Evolutionary conservation across 2,113 vertebrate genomes (phyloP), one percentile per base, ranked within the genome.

Genomic region (Formicarius rufipectus): DNA sequence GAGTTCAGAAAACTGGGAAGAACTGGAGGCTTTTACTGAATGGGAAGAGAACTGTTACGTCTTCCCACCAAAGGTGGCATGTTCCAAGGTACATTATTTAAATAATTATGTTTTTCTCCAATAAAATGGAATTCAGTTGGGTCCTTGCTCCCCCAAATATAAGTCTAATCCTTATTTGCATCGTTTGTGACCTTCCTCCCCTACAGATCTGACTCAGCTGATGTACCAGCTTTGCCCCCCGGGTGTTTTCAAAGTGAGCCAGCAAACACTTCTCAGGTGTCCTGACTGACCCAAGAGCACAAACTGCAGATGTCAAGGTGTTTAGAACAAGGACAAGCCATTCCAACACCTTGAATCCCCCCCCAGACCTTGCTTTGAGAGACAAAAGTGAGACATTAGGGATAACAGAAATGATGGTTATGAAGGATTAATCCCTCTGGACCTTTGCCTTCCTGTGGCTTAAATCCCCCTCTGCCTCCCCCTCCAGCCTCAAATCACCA

Each of bases 341-440:
- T 18, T 2, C 6, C 9, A 37, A 60, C 73, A 76, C 94, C 72
- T 84, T 68, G 69, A 82, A 56, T 91, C 17, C 68, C 45, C 69
- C 59, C 28, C 1, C 9, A 62, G 92, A 31, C 37, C 40, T 85
- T 12, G 40, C 68, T 88, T 7, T 50, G 67, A 77, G 86, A 79
- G 62, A 20, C 31, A n/a, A 71, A 56, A 76, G 28, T 6, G 64
- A 60, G 87, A 87, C 89, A 89, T 92, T 49, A 91, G 56, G 74
- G 84, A 49, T 56, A 91, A 73, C 62, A 91, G 35, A 78, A 87
- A 60, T 47, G 49, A 89, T 73, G 62, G 73, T 52, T 84, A 94
- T 53, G 64, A 89, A 73, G 87, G 66, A 87, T 87, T 96, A 95
- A 95, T 91, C 87, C 93, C 87, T 66, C 77, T 75, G 89, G 89